A percentile compares a stretch with the other conserved stretches of the same genome.
phyloP scores from a whole-genome alignment of 2,113 vertebrate species.

The cat (Felis catus) region F.catus_Fca126_mat1.0 CM031419.1:148523001-148523500 shows the following conservation, averaged over 20 bases:
- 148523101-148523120: not conserved
- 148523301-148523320: no score
- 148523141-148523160: not conserved
- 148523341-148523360: no score
- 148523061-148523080: slow-evolving; percentile 8
- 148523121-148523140: not conserved
- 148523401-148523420: no score
- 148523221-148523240: not conserved
- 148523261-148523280: no score
- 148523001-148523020: not conserved
- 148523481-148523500: not conserved
- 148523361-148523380: no score
- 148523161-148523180: not conserved
- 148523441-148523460: not conserved
- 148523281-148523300: no score
- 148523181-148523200: not conserved
- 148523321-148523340: no score
- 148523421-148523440: no score
- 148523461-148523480: not conserved
- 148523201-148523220: not conserved
- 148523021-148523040: not conserved
- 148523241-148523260: no score
- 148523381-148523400: no score
- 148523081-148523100: not conserved
- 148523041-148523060: slow-evolving; percentile 21